phyloP scores from a whole-genome alignment of 64 coral and sea anemone genomes.

The Porites australiensis region DNA sequence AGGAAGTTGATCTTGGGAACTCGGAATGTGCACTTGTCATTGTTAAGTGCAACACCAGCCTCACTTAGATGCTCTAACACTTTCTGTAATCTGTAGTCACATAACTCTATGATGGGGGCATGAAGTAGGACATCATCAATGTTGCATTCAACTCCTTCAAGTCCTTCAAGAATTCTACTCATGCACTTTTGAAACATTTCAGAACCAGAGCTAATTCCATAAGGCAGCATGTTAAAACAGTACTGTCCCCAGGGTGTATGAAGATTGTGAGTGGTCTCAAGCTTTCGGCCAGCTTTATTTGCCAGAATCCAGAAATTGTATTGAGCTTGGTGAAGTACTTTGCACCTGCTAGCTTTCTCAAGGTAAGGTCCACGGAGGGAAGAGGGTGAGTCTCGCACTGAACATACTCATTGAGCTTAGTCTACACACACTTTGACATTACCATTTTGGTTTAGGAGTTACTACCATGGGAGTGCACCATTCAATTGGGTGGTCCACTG shows the following conservation, averaged over 20 bases:
- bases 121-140: constrained; percentile 44
- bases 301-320: constrained; percentile 56
- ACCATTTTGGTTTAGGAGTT: constrained; percentile 36
- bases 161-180: constrained; percentile 21
- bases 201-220: constrained; percentile 18
- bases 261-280: constrained; percentile 10
- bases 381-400: constrained; percentile 2
- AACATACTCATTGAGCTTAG: constrained; percentile 28
- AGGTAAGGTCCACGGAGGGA: constrained; percentile 6
- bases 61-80: neutral
- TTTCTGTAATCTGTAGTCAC: neutral
- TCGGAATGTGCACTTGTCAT: constrained; percentile 14
- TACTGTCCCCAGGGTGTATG: constrained; percentile 12
- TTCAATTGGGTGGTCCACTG: constrained; percentile 16
- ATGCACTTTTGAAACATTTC: constrained; percentile 56
- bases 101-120: neutral
- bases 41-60: constrained; percentile 41
- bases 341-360: constrained; percentile 18
- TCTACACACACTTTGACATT: constrained; percentile 49
- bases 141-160: constrained; percentile 41
- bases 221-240: constrained; percentile 18
- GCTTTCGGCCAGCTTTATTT: constrained; percentile 4
- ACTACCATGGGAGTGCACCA: constrained; percentile 56
- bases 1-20: constrained; percentile 37
- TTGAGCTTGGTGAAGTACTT: constrained; percentile 14